A percentile compares a stretch with the other conserved stretches of the same genome.
These are phyloP conservation scores for Anabas testudineus DNA, from an alignment of 2,797 vertebrate species.

Conservation along the genomic window DNA sequence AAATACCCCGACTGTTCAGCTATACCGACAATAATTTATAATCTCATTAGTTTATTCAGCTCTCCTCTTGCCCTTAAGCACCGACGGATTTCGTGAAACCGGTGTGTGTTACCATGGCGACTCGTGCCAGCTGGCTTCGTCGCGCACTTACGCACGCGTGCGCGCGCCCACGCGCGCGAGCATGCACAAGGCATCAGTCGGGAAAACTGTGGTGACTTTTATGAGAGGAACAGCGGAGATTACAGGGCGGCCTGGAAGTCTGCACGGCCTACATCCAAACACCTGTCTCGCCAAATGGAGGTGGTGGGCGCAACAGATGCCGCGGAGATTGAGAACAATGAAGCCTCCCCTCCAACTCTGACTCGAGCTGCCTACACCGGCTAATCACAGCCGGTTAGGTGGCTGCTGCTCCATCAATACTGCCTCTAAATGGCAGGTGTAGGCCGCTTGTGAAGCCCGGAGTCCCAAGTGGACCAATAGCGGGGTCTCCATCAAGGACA, in stretches of 20 bases:
- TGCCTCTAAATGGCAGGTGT: conserved; percentile 22
- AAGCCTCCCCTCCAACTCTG: conserved; percentile 1
- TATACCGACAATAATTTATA: conserved; percentile 79
- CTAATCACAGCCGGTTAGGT: conserved; percentile 37
- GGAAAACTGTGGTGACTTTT: conserved; percentile 67
- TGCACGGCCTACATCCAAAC: conserved; percentile 45
- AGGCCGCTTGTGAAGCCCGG: background rate
- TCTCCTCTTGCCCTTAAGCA: conserved; percentile 76
- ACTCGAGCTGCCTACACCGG: conserved; percentile 31
- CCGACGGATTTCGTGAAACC: conserved; percentile 71
- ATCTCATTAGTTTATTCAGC: conserved; percentile 81
- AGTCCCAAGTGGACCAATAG: conserved; percentile 8
- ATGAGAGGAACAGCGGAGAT: conserved; percentile 18
- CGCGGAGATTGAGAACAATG: conserved; percentile 24
- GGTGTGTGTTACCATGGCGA: conserved; percentile 84
- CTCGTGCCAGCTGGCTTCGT: conserved; percentile 81
- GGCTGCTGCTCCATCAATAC: conserved; percentile 40
- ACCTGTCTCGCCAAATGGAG: conserved; percentile 64
- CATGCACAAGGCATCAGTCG: conserved; percentile 29
- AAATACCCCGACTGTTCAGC: conserved; percentile 66
- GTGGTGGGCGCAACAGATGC: conserved; percentile 70
- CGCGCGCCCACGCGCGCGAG: background rate
- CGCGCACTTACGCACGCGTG: conserved; percentile 34
- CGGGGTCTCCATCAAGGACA: conserved; percentile 51
- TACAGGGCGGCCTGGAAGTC: conserved; percentile 29